Evolutionary conservation across 2,113 vertebrate species (phyloP), one percentile per base, ranked within the genome.

Genomic region (Seriola quinqueradiata): DNA sequence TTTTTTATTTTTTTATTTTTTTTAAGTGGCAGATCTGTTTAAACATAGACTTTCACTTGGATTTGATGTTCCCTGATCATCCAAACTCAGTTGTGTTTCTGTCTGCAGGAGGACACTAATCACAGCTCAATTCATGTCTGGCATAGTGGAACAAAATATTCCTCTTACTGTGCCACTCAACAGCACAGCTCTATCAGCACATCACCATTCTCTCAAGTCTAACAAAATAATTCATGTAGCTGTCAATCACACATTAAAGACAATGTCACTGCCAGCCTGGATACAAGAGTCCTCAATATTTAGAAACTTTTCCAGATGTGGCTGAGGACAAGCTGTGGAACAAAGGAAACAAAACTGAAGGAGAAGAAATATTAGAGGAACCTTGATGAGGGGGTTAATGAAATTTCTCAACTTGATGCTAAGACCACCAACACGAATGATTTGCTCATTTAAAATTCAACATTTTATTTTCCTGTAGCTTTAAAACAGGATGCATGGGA

Each of bases 191-290:
- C 67, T 74, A 77, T 86, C 76, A 82, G 77, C 63, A 1, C 13
- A 28, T 58, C 19, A 7, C 61, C 46, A 48, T 64, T 70, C 59
- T 85, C 38, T 82, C 64, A 70, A 72, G 68, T 83, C 52, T 52
- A 61, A 82, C 59, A 85, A 85, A 85, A 79, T 75, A 84, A 76
- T 80, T 38, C 58, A 76, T 77, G 34, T 64, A 44, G n/a, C 66
- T 81, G 79, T 85, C 83, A 77, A 78, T 81, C 80, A 78, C 55
- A 71, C 34, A 58, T 79, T 79, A 58, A 69, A 34, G 58, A 40
- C 68, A 16, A 5, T 58, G 55, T 34, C 52, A 19, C 9, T 2
- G 8, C 19, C 25, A 60, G 52, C 38, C 44, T 50, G 44, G 4
- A 73, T 63, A 52, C 25, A 75, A 36, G 32, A 28, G 19, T 28